A percentile compares a stretch with the other conserved stretches of the same genome.
phyloP scores from a whole-genome alignment of 2,888 invertebrate genomes.

The Boloria euphrosyne region DNA sequence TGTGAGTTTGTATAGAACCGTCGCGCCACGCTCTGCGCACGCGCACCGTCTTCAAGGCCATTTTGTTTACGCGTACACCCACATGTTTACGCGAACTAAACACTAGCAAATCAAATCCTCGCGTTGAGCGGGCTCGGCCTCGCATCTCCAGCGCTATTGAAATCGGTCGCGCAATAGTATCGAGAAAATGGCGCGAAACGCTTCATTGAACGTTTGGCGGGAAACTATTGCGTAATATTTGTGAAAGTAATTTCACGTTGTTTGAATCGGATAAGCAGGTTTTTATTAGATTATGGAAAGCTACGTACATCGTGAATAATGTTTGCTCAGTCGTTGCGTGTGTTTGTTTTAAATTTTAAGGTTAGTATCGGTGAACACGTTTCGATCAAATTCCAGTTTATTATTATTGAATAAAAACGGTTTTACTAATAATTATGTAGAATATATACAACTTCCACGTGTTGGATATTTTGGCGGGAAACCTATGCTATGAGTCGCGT shows the following conservation, averaged over 20 bases:
- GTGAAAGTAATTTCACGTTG: constrained; percentile 59
- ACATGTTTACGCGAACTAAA: constrained; percentile 64
- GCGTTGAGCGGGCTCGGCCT: constrained; percentile 45
- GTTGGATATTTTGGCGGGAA: constrained; percentile 71
- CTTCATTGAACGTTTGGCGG: constrained; percentile 77
- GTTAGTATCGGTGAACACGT: constrained; percentile 33
- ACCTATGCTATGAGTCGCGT: constrained; percentile 43
- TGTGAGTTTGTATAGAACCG: constrained; percentile 57
- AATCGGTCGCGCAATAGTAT: constrained; percentile 56
- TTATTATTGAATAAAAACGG: background rate
- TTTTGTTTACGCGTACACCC: constrained; percentile 73
- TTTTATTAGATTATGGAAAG: constrained; percentile 12
- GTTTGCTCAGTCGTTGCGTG: background rate
- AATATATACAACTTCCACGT: constrained; percentile 41
- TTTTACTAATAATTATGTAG: background rate
- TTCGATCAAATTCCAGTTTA: constrained; percentile 1
- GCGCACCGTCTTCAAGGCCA: constrained; percentile 72
- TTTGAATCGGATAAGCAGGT: constrained; percentile 31
- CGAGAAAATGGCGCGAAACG: constrained; percentile 75
- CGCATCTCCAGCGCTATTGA: constrained; percentile 47
- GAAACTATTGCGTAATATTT: constrained; percentile 66
- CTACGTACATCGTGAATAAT: background rate
- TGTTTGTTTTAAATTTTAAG: constrained; percentile 23
- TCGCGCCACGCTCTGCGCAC: constrained; percentile 54
- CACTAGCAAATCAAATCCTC: constrained; percentile 50